A percentile compares a stretch with the other conserved stretches of the same genome.
Evolutionary conservation across 2,888 invertebrate species (phyloP).

Genomic region (Yponomeuta evonymella): DNA sequence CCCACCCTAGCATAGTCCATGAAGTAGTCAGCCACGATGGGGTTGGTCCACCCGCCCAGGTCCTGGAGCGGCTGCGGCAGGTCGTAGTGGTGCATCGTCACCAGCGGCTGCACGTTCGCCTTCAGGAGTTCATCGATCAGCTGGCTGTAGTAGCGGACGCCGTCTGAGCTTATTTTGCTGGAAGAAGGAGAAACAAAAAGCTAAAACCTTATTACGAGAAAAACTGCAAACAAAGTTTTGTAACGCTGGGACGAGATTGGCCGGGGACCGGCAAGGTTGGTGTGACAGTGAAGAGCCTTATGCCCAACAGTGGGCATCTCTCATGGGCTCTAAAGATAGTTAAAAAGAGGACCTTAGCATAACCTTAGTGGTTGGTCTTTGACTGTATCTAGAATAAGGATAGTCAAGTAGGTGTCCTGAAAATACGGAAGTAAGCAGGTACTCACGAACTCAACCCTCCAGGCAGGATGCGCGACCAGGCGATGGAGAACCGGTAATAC

Average conservation of each 20-base stretch:
- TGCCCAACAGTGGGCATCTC: no score
- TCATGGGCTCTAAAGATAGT: no score
- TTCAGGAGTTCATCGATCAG: slow-evolving; percentile 73
- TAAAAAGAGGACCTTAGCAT: no score
- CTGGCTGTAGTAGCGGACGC: slow-evolving; percentile 76
- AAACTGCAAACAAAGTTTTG: no score
- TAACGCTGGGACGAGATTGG: no score
- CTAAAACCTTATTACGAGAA: no score
- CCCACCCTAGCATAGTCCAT: slow-evolving; percentile 74
- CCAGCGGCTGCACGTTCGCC: slow-evolving; percentile 75
- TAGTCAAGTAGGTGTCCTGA: no score
- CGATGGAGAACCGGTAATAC: slow-evolving; percentile 78
- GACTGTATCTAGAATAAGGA: no score
- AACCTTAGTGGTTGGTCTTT: no score
- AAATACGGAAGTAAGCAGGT: not conserved
- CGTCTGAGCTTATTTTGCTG: slow-evolving; percentile 54
- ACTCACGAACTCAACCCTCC: slow-evolving; percentile 70
- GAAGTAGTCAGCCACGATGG: slow-evolving; percentile 76
- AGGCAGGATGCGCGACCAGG: slow-evolving; percentile 82
- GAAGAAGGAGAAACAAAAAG: slow-evolving; percentile 28
- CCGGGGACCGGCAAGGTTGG: no score
- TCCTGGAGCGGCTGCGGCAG: slow-evolving; percentile 76
- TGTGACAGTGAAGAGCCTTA: no score
- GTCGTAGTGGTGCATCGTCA: slow-evolving; percentile 82
- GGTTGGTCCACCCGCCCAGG: slow-evolving; percentile 80